Conservation (phyloP, 2,797 vertebrate species). For the Sebastes diploproa region DNA sequence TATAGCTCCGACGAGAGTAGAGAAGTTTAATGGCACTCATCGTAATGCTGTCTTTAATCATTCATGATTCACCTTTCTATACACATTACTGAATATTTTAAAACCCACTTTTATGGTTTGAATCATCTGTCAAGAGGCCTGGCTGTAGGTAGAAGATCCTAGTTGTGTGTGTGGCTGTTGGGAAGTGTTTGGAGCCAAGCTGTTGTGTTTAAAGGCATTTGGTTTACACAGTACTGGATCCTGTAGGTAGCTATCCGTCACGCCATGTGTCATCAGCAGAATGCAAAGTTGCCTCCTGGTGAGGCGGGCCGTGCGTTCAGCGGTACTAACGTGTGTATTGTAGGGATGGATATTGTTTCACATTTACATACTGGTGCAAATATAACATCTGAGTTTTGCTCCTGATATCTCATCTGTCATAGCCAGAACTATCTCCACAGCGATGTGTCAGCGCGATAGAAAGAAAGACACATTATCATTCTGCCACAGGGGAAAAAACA, state of each 20-base stretch:
- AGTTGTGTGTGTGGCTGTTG: not conserved
- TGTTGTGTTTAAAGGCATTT: not conserved
- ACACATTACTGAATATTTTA: constrained; percentile 56
- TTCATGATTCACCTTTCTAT: constrained; percentile 57
- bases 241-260: constrained; percentile 3
- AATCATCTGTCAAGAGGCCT: constrained; percentile 4
- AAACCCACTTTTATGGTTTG: constrained; percentile 15
- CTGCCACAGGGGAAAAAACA: no score
- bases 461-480: no score
- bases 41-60: constrained; percentile 51
- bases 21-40: constrained; percentile 41
- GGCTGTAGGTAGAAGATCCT: constrained; percentile 1
- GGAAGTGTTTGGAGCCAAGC: not conserved
- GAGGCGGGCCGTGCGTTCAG: not conserved
- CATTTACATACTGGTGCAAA: no score
- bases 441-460: no score
- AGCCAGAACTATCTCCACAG: no score
- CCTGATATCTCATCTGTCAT: no score
- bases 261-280: not conserved
- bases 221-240: not conserved
- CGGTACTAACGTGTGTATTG: not conserved
- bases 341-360: not conserved
- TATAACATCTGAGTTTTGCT: not conserved
- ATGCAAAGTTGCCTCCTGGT: not conserved
- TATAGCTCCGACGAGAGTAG: not conserved